Base-by-base conservation (phyloP, 2,888 invertebrate genomes). In the Pachycephus smyrnensis region DNA sequence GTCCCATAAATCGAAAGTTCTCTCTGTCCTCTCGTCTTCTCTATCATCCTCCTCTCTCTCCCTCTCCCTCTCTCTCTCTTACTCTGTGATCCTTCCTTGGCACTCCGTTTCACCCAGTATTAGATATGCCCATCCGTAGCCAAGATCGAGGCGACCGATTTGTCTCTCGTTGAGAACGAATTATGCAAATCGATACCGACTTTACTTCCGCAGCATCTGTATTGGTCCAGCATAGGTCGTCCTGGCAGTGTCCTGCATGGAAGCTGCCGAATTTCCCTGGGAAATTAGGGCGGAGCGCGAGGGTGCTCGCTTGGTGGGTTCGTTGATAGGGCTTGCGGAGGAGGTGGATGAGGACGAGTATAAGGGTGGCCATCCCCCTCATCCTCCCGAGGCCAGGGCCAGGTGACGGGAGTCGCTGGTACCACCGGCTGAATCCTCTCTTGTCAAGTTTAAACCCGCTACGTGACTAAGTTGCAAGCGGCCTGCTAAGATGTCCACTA, bases 401-500 rank as follows among this genome's bases (percentile, higher is more conserved):
- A 84, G 86, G 83, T 83, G 84, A 85, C 82, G 82, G 81, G 79
- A 76, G 76, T 30, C 37, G n/a, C 30, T 30, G n/a, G 36, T 35
- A 55, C 73, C 73, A 71, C 71, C 75, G 69, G 76, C 80, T 84
- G 87, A 88, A 89, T 90, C 88, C 86, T 87, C 88, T 89, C 90
- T 88, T 90, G 90, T 90, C 90, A 90, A 90, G 90, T 90, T 90
- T 90, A 90, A 90, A 90, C 90, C 90, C 87, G 84, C 86, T 90
- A 90, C 90, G 90, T 90, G 90, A 90, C 90, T 90, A 90, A 90
- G 89, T 90, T 90, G 90, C 90, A 90, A 90, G 90, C 89, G 89
- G 90, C 90, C 90, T 90, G 90, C 90, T 90, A 90, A 90, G 90
- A 90, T 90, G 90, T 90, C 90, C 90, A 90, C 90, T 90, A 90